Conservation (phyloP, 2,888 invertebrate species). For the Nomada ferruginata region DNA sequence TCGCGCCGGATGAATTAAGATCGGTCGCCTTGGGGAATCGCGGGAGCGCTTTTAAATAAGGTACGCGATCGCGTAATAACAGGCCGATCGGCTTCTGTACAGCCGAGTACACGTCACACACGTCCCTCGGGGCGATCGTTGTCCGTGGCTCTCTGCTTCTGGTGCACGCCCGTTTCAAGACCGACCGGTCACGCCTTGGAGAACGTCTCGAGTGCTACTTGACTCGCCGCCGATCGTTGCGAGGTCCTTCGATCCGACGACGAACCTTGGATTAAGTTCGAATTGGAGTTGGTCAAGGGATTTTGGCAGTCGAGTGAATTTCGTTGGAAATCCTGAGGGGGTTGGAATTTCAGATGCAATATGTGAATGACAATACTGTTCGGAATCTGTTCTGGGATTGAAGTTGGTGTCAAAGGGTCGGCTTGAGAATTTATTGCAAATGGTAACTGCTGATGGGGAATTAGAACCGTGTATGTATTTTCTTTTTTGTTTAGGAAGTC, state of each 20-base stretch:
- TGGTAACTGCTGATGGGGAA: no score
- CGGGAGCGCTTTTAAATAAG: constrained; percentile 65
- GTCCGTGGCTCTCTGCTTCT: constrained; percentile 15
- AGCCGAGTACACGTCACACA: constrained; percentile 24
- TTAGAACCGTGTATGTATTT: no score
- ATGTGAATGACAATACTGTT: no score
- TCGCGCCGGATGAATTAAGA: constrained; percentile 63
- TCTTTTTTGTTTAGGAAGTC: no score
- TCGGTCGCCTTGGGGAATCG: constrained; percentile 47
- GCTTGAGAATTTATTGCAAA: no score
- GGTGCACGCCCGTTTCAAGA: constrained; percentile 8
- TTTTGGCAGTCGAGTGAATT: no score
- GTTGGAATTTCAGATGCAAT: no score
- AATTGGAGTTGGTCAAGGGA: background rate
- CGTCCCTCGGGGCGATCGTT: constrained; percentile 49
- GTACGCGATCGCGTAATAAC: constrained; percentile 73
- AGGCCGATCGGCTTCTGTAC: constrained; percentile 71
- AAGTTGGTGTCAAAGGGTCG: no score
- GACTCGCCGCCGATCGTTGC: constrained; percentile 15
- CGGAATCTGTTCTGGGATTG: no score
- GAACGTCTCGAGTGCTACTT: constrained; percentile 55
- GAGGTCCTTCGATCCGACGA: background rate
- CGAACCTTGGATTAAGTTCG: background rate
- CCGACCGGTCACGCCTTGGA: constrained; percentile 28
- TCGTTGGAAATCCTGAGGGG: no score